Evolutionary conservation across 1,140 invertebrate genomes (phyloP), one percentile per base, ranked within the genome.

Genomic region (Brachystomella parvula): DNA sequence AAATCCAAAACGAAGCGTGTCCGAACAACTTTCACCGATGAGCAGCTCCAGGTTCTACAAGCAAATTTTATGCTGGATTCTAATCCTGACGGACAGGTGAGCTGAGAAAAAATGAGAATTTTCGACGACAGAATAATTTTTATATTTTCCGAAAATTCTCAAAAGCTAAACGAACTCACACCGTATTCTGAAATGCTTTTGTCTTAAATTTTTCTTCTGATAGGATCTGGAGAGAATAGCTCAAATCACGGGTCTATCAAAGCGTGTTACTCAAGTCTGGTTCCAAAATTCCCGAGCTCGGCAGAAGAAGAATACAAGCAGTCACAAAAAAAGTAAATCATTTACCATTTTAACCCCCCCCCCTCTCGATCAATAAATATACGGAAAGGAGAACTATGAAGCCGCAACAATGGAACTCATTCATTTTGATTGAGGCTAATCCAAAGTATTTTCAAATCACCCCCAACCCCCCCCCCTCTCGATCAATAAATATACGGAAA

Each of bases 211-310:
- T n/a, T n/a, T n/a, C n/a, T n/a, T n/a, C n/a, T n/a, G n/a, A n/a
- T 32, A 70, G 64, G 86, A 87, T 74, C 75, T 87, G 61, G 86
- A 87, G 73, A 75, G 84, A 44, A 88, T 87, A 65, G 85, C 86
- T 1, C 80, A 83, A 69, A 79, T 83, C 64, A 87, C 86, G n/a
- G 84, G 83, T 0, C 78, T 87, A 2, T 84, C 81, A 72, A 87
- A 87, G 76, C 74, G 86, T 47, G 86, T 87, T 2, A 87, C 85
- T 1, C 86, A 99, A 83, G 96, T 99, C 39, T 98, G 96, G 96
- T 98, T 98, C 80, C 94, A 97, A 80, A 99, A 99, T 80, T 96
- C 94, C 29, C 84, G 96, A 69, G 96, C 96, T 9, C 79, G 96
- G 47, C 95, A 98, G 78, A 99, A 99, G 85, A 98, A 98, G 77